A percentile compares a stretch with the other conserved stretches of the same genome.
These are phyloP conservation scores for Malurus elegans DNA, from an alignment of 2,113 vertebrate genomes.

Conservation along the genomic window DNA sequence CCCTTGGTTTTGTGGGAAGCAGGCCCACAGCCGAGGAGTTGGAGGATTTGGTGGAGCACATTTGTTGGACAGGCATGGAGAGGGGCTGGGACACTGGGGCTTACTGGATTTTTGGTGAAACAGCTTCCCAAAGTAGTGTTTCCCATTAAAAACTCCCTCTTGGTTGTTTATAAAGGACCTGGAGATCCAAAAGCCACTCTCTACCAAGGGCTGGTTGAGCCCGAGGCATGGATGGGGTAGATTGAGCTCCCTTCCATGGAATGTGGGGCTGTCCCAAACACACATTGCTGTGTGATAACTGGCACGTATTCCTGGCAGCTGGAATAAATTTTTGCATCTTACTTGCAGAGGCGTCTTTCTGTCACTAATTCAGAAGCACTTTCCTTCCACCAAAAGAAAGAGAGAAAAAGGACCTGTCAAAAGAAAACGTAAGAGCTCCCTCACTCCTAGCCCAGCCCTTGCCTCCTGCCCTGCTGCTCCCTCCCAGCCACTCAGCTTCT, in stretches of 20 bases:
- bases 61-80: neutral
- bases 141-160: neutral
- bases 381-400: conserved; percentile 92
- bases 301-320: neutral
- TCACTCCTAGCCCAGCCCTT: conserved; percentile 32
- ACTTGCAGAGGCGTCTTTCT: conserved; percentile 92
- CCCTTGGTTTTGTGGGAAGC: neutral
- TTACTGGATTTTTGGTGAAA: neutral
- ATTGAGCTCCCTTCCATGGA: neutral
- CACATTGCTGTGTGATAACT: neutral
- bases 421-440: conserved; percentile 87
- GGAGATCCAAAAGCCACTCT: neutral
- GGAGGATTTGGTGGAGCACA: neutral
- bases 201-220: neutral
- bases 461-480: conserved; percentile 52
- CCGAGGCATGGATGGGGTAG: neutral
- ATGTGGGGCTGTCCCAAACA: neutral
- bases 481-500: conserved; percentile 11
- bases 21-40: accelerated
- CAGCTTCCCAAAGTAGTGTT: neutral
- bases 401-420: conserved; percentile 87
- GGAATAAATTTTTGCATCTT: conserved; percentile 49
- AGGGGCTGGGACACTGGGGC: neutral
- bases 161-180: neutral
- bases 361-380: conserved; percentile 95